Conservation (phyloP, 2,113 vertebrate genomes). For the Urocynchramus pylzowi region DNA sequence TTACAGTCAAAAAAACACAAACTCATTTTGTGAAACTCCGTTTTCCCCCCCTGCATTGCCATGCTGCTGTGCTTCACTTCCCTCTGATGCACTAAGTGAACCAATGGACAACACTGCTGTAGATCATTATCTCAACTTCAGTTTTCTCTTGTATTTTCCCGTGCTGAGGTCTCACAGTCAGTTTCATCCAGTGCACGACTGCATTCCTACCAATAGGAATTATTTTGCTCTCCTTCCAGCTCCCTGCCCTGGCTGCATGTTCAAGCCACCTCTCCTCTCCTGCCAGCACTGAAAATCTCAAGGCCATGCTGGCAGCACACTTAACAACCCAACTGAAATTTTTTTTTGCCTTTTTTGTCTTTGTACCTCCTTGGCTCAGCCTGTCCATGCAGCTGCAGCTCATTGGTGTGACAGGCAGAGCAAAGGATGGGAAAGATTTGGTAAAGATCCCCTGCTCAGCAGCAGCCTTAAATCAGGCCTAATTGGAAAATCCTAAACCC, state of each 20-base stretch:
- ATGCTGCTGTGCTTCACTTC: not conserved
- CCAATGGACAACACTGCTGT: not conserved
- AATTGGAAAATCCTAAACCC: not conserved
- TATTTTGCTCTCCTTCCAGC: not conserved
- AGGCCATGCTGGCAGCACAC: not conserved
- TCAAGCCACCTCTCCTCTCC: not conserved
- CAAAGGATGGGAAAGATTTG: not conserved
- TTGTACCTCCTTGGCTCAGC: not conserved
- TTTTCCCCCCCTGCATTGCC: not conserved
- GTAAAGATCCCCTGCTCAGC: not conserved
- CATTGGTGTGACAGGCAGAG: not conserved
- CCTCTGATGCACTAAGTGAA: not conserved
- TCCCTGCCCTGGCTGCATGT: not conserved
- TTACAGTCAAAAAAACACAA: not conserved
- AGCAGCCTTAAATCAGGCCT: not conserved
- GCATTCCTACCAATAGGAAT: not conserved
- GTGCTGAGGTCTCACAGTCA: not conserved
- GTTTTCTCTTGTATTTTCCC: not conserved
- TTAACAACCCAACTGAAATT: not conserved
- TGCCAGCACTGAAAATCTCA: not conserved
- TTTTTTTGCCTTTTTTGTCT: not conserved
- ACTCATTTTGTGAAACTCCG: not conserved
- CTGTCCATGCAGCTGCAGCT: not conserved
- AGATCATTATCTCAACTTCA: not conserved
- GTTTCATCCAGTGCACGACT: accelerated